These are phyloP conservation scores for Argyresthia goedartella DNA, from an alignment of 2,888 invertebrate species.

Conservation along the genomic window DNA sequence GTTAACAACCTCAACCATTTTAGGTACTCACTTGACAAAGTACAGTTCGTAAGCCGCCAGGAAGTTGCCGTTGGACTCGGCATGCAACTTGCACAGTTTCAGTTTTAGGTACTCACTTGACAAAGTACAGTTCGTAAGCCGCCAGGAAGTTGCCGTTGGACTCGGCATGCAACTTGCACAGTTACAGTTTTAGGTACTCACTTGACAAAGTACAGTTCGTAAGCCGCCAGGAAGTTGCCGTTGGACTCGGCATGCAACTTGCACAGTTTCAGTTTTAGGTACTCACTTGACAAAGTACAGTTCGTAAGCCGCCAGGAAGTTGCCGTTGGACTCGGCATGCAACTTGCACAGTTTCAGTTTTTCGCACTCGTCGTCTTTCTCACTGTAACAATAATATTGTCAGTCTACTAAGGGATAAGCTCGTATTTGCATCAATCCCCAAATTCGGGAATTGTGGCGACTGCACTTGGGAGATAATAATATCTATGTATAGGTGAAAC, in stretches of 20 bases:
- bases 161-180: slow-evolving; percentile 50
- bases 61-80: slow-evolving; percentile 36
- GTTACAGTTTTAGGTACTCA: slow-evolving; percentile 28
- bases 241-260: slow-evolving; percentile 26
- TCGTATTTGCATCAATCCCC: neutral
- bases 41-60: slow-evolving; percentile 51
- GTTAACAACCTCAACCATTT: no score
- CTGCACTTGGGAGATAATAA: neutral
- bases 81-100: slow-evolving; percentile 47
- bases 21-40: slow-evolving; percentile 52
- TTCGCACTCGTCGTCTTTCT: slow-evolving; percentile 41
- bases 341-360: slow-evolving; percentile 45
- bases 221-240: slow-evolving; percentile 42
- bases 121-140: slow-evolving; percentile 55
- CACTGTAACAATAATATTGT: slow-evolving; percentile 15
- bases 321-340: slow-evolving; percentile 41
- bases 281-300: slow-evolving; percentile 62
- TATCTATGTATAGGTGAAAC: neutral
- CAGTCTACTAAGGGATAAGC: neutral
- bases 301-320: slow-evolving; percentile 47
- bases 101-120: slow-evolving; percentile 45
- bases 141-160: slow-evolving; percentile 39
- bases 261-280: neutral
- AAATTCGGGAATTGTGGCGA: neutral
- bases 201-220: slow-evolving; percentile 60